Base-by-base conservation (phyloP, 2,888 invertebrate species). In the Drosophila suboccidentalis region DNA sequence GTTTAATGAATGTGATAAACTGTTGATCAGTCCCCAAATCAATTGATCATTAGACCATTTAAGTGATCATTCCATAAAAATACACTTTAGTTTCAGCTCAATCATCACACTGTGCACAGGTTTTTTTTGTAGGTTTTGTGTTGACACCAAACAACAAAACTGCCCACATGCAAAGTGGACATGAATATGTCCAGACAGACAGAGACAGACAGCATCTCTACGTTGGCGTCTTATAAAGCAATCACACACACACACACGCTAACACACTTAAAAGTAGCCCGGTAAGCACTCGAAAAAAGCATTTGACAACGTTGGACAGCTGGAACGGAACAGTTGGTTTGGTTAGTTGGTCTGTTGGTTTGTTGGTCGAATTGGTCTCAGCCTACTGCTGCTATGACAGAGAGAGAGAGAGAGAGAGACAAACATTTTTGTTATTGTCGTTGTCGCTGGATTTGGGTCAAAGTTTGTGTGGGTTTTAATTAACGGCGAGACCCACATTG, bases 161-260 rank as follows among this genome's bases (percentile, higher is more conserved):
- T 72, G 87, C 83, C 83, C 83, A 83, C 83, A 86, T 83, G 82
- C 82, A 86, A 82, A 84, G 69, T 75, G 85, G 72, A 74, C 59
- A 19, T 59, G 65, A 72, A 59, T 50, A 44, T 62, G 74, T 61
- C 78, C 74, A 78, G 74, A 78, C 75, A 70, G 36, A 34, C 54
- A 49, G 62, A 51, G 64, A 68, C 63, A 38, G 22, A 60, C 51
- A 58, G 51, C 62, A 76, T 44, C 51, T 43, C 32, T 47, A 72
- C 83, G 87, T 83, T 87, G 84, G 85, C 87, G 87, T 89, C 78
- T 83, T 78, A 72, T 80, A 83, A 71, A 86, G 80, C 76, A 82
- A 86, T 88, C 80, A 71, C 53, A 61, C 39, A 60, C 55, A 51
- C 19, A 46, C 47, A 55, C 44, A 61, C 59, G 54, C 51, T 62